Evolutionary conservation across 1,140 invertebrate genomes (phyloP).

Genomic region (Calliopsis andreniformis): DNA sequence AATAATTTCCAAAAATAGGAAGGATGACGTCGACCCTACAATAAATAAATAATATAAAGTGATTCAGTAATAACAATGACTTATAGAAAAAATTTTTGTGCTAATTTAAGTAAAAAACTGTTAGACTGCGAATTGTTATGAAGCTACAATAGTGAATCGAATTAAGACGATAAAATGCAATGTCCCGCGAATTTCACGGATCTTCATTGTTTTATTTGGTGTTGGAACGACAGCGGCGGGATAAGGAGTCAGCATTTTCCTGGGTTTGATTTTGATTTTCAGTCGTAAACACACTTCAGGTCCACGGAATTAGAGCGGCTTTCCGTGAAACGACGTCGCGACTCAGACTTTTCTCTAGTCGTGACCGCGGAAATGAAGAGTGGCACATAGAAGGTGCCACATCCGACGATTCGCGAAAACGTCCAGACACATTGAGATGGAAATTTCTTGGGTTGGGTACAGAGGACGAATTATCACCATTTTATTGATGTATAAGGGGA

Average conservation of each 20-base stretch:
- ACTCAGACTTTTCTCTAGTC: background rate
- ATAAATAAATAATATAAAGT: too few species aligned
- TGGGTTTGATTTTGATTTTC: slow-evolving; percentile 42
- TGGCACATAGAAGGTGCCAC: slow-evolving; percentile 9
- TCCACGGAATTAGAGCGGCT: slow-evolving; percentile 27
- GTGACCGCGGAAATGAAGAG: slow-evolving; percentile 30
- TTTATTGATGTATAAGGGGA: background rate
- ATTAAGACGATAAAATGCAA: slow-evolving; percentile 38
- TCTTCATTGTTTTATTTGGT: background rate
- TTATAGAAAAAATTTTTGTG: too few species aligned
- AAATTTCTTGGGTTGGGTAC: background rate
- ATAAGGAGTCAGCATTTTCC: slow-evolving; percentile 19
- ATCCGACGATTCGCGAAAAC: background rate
- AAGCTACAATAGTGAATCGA: slow-evolving; percentile 42
- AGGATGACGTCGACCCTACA: too few species aligned
- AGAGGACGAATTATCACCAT: background rate
- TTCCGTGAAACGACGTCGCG: background rate
- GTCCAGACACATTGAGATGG: slow-evolving; percentile 10
- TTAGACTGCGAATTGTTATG: too few species aligned
- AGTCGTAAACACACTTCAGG: slow-evolving; percentile 43
- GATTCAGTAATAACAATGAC: too few species aligned
- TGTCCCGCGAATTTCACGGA: slow-evolving; percentile 11
- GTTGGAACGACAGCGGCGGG: background rate
- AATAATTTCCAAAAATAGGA: too few species aligned
- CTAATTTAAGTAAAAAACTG: too few species aligned